Evolutionary conservation across 2,888 invertebrate species (phyloP).

Genomic region (Caenorhabditis sinica): DNA sequence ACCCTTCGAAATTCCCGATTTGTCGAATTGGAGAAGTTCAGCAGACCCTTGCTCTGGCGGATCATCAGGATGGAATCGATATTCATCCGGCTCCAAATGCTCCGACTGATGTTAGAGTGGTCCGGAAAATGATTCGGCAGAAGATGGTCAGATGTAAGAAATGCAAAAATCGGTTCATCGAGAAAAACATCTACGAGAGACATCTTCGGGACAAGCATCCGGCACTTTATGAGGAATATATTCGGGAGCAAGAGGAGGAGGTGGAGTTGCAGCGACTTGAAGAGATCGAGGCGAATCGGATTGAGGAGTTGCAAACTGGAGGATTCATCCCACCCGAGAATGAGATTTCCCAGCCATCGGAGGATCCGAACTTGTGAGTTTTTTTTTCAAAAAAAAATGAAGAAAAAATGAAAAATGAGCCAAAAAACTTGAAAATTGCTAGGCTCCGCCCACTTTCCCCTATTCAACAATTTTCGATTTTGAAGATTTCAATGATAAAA

Average conservation of each 20-base stretch:
- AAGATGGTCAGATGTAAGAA: conserved; percentile 82
- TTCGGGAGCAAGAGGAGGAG: conserved; percentile 77
- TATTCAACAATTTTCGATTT: too few relatives aligned
- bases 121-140: conserved; percentile 60
- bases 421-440: too few relatives aligned
- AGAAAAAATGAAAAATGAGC: too few relatives aligned
- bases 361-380: conserved; percentile 53
- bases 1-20: conserved; percentile 36
- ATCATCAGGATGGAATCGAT: conserved; percentile 59
- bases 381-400: background rate
- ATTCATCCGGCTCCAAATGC: conserved; percentile 37
- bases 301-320: conserved; percentile 82
- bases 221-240: conserved; percentile 78
- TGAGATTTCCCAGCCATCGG: conserved; percentile 72
- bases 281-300: conserved; percentile 81
- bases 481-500: too few relatives aligned
- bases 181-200: conserved; percentile 81
- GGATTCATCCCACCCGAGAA: conserved; percentile 83
- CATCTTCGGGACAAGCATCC: conserved; percentile 83
- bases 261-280: conserved; percentile 71
- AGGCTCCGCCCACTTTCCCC: too few relatives aligned
- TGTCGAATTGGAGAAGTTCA: conserved; percentile 60
- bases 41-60: conserved; percentile 43
- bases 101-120: conserved; percentile 59
- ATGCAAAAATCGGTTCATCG: conserved; percentile 83